Base-by-base conservation (phyloP, 2,797 vertebrate species). In the Apogon talboti region DNA sequence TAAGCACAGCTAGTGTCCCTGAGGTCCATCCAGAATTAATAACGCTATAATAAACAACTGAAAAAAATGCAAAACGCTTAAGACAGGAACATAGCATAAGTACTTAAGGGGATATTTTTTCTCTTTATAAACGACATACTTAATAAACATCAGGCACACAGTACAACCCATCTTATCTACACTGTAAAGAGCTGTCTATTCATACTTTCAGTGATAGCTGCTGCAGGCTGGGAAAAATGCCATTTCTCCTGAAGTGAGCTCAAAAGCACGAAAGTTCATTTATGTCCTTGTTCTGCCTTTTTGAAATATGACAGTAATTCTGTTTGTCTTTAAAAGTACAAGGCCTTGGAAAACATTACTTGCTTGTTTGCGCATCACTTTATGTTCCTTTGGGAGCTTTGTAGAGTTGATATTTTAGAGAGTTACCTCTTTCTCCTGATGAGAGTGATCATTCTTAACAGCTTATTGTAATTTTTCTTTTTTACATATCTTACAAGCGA, bases 121-220 rank as follows among this genome's bases (percentile, higher is more conserved):
- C 14, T 44, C 19, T 11, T 54, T 10, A 43, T 55, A 3, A 48
- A 67, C 67, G 54, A 48, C 15, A 61, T 44, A 45, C 43, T 37
- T 64, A 18, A 59, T 58, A 18, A 38, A 53, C 33, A 70, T 70
- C 42, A 66, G 37, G 67, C 16, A 24, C 49, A 30, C 21, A 45
- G 3, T 4, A 35, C 11, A 24, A 42, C 40, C 46, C 24, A 52
- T 70, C 50, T 55, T 14, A 71, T 51, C 16, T 47, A 46, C 24
- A n/a, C 7, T 43, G 19, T 40, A 43, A 48, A 62, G 46, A 33
- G 6, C 21, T 35, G 42, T 58, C 13, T 68, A 14, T 76, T 61
- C 28, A 56, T 67, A 45, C 48, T 54, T 42, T 14, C 12, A 28
- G 41, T 9, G 59, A 69, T 30, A 53, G 35, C 13, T 18, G 42